Evolutionary conservation across 2,888 invertebrate species (phyloP).

Genomic region (Colletes collaris): DNA sequence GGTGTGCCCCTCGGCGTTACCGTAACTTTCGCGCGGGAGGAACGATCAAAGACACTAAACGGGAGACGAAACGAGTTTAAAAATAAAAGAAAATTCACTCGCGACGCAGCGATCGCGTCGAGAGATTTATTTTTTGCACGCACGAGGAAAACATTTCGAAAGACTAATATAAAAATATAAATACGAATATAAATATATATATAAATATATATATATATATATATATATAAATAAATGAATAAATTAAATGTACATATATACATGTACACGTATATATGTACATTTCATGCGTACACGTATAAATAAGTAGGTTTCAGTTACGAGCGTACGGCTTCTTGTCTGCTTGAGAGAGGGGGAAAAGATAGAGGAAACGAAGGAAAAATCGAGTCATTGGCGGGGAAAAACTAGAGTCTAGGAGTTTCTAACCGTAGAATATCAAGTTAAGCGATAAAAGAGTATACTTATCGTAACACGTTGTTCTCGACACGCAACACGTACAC

Average conservation of each 20-base stretch:
- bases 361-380: neutral
- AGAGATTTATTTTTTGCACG: conserved; percentile 69
- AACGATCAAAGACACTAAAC: conserved; percentile 3
- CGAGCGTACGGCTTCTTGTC: conserved; percentile 55
- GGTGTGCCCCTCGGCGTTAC: neutral
- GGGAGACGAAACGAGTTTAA: neutral
- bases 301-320: conserved; percentile 48
- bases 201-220: conserved; percentile 34
- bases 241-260: conserved; percentile 18
- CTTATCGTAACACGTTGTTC: conserved; percentile 64
- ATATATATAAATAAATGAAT: conserved; percentile 14
- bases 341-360: conserved; percentile 32
- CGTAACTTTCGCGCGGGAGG: conserved; percentile 7
- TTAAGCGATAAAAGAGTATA: conserved; percentile 41
- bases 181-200: conserved; percentile 32
- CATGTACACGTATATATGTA: conserved; percentile 1
- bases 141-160: conserved; percentile 56
- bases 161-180: conserved; percentile 53
- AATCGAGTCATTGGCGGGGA: neutral
- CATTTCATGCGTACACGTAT: conserved; percentile 28
- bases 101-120: conserved; percentile 43
- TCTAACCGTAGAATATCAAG: conserved; percentile 38
- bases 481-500: conserved; percentile 74
- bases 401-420: conserved; percentile 22
- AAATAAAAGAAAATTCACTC: conserved; percentile 26